Percentiles rank a stretch among this genome's conserved stretches.
phyloP scores from a whole-genome alignment of 1,140 invertebrate species.

The Odontomachus brunneus region DNA sequence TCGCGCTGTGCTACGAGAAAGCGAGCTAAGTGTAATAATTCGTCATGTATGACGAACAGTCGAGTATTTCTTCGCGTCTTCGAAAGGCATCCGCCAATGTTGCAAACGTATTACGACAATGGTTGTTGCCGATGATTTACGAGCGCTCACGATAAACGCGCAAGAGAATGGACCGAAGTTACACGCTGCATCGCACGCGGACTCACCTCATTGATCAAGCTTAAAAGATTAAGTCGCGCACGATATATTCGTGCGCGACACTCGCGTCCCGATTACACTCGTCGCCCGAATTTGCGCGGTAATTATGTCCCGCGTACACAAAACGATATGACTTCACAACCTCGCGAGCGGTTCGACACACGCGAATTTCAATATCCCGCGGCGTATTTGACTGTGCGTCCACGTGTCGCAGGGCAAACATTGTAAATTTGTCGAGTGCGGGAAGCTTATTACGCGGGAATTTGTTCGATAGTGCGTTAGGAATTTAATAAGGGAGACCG shows the following conservation, averaged over 20 bases:
- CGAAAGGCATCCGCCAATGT: neutral
- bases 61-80: neutral
- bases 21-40: conserved; percentile 15
- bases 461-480: neutral
- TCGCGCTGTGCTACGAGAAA: neutral
- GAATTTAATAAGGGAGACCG: neutral
- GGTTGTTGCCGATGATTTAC: conserved; percentile 30
- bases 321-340: conserved; percentile 5
- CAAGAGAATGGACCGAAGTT: conserved; percentile 10
- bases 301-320: conserved; percentile 3
- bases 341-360: neutral
- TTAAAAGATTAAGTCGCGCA: conserved; percentile 24
- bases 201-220: conserved; percentile 21
- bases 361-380: conserved; percentile 1
- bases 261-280: conserved; percentile 1
- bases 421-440: neutral
- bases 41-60: neutral
- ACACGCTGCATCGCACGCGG: neutral
- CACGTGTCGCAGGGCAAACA: neutral
- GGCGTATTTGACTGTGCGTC: neutral
- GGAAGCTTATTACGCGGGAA: neutral
- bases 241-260: neutral
- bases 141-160: conserved; percentile 18
- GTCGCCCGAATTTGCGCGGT: conserved; percentile 3
- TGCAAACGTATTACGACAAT: neutral